These are phyloP conservation scores for Himalopsyche anomala DNA, from an alignment of 2,888 invertebrate species.

Conservation along the genomic window DNA sequence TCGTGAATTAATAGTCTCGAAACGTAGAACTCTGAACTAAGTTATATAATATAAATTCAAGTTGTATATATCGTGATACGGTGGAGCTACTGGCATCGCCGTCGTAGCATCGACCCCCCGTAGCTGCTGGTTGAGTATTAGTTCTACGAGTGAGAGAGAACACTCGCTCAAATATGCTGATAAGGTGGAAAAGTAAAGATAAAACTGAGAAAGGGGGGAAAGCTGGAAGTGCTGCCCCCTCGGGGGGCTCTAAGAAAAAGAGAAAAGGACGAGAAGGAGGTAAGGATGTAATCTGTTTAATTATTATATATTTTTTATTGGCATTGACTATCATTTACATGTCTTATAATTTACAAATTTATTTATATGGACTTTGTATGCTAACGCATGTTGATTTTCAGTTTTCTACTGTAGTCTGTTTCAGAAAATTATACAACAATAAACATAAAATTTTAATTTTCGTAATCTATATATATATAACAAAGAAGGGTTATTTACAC, in stretches of 20 bases:
- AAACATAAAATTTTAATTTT: too few species aligned
- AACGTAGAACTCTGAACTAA: slow-evolving; percentile 21
- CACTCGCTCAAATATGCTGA: slow-evolving; percentile 78
- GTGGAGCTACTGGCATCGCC: neutral
- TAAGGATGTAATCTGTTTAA: slow-evolving; percentile 70
- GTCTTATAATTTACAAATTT: too few species aligned
- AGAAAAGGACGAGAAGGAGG: slow-evolving; percentile 90
- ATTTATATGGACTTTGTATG: too few species aligned
- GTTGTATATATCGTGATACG: slow-evolving; percentile 16
- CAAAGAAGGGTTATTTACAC: too few species aligned
- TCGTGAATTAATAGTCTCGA: neutral
- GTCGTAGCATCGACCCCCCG: slow-evolving; percentile 25
- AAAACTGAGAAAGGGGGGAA: slow-evolving; percentile 84
- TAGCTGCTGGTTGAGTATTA: slow-evolving; percentile 39
- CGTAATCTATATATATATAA: too few species aligned
- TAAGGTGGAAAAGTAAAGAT: slow-evolving; percentile 91
- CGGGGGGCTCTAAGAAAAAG: slow-evolving; percentile 85
- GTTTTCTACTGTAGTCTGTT: too few species aligned
- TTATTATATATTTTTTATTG: neutral
- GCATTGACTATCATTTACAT: too few species aligned
- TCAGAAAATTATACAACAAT: too few species aligned
- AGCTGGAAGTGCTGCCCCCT: slow-evolving; percentile 72
- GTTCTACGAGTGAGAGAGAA: slow-evolving; percentile 65
- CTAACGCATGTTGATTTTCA: too few species aligned
- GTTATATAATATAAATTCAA: neutral